Evolutionary conservation across 2,888 invertebrate genomes (phyloP).

Genomic region (Dryadula phaetusa): DNA sequence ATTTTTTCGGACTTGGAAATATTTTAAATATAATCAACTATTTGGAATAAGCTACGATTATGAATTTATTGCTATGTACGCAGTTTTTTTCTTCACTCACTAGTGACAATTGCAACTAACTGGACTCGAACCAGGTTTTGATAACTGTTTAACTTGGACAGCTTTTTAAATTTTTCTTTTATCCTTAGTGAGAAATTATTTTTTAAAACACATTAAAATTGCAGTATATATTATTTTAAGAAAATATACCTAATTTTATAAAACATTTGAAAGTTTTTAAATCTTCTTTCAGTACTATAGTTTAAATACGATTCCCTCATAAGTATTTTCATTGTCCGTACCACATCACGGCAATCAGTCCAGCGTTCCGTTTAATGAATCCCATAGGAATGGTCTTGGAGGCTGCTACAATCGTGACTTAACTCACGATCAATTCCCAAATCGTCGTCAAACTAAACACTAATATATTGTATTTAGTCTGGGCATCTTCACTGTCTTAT

Average conservation of each 20-base stretch:
- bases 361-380: conserved; percentile 75
- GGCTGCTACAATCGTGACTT: conserved; percentile 78
- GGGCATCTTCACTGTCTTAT: conserved; percentile 18
- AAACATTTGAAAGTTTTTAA: not conserved
- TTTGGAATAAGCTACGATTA: too few relatives aligned
- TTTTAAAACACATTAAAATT: too few relatives aligned
- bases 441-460: conserved; percentile 55
- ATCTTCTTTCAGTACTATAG: not conserved
- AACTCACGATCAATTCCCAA: conserved; percentile 79
- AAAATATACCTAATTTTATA: not conserved
- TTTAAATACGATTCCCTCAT: not conserved
- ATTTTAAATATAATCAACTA: too few relatives aligned
- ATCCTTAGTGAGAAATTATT: too few relatives aligned
- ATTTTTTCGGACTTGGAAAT: too few relatives aligned
- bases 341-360: conserved; percentile 67
- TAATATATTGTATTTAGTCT: conserved; percentile 45
- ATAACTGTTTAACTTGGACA: too few relatives aligned
- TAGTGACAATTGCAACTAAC: too few relatives aligned
- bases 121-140: too few relatives aligned
- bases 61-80: too few relatives aligned
- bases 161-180: too few relatives aligned
- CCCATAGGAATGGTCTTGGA: conserved; percentile 74
- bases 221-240: not conserved
- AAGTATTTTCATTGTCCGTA: conserved; percentile 36
- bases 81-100: too few relatives aligned